Percentiles rank a stretch among this genome's conserved stretches.
Evolutionary conservation across 2,888 invertebrate genomes (phyloP).

Genomic region (Hydroisotoma schaefferi): DNA sequence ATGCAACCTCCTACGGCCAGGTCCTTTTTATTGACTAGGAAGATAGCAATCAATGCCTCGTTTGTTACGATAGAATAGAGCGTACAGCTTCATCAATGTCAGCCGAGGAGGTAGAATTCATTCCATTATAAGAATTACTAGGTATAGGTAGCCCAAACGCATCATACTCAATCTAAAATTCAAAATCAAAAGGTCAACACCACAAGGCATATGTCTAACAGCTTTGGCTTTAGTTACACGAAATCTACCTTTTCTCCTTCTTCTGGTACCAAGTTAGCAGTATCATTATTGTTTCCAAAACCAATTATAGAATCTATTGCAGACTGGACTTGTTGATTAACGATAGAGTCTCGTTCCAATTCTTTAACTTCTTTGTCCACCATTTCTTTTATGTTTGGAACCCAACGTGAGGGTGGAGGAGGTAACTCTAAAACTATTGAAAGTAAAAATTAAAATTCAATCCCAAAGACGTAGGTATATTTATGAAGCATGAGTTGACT

Average conservation of each 20-base stretch:
- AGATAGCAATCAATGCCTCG: background rate
- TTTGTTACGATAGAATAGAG: conserved; percentile 42
- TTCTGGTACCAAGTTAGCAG: conserved; percentile 27
- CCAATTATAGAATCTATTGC: conserved; percentile 49
- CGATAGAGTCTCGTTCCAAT: conserved; percentile 45
- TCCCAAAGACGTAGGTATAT: background rate
- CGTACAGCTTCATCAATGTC: conserved; percentile 48
- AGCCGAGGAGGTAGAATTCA: conserved; percentile 42
- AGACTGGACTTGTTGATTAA: conserved; percentile 48
- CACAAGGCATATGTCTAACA: too few relatives aligned
- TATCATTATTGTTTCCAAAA: conserved; percentile 38
- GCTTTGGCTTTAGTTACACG: too few relatives aligned
- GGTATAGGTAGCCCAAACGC: conserved; percentile 47
- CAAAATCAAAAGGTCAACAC: conserved; percentile 3
- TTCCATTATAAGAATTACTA: conserved; percentile 26
- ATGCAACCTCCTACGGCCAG: too few relatives aligned
- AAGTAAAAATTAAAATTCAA: background rate
- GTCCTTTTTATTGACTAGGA: background rate
- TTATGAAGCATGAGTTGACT: background rate
- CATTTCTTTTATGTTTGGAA: conserved; percentile 45
- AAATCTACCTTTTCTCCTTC: conserved; percentile 47
- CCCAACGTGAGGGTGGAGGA: conserved; percentile 43
- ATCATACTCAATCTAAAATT: conserved; percentile 46
- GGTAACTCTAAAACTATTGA: conserved; percentile 47
- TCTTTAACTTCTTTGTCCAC: conserved; percentile 47